Conservation (phyloP, 2,888 invertebrate species). For the Byasa hedistus region DNA sequence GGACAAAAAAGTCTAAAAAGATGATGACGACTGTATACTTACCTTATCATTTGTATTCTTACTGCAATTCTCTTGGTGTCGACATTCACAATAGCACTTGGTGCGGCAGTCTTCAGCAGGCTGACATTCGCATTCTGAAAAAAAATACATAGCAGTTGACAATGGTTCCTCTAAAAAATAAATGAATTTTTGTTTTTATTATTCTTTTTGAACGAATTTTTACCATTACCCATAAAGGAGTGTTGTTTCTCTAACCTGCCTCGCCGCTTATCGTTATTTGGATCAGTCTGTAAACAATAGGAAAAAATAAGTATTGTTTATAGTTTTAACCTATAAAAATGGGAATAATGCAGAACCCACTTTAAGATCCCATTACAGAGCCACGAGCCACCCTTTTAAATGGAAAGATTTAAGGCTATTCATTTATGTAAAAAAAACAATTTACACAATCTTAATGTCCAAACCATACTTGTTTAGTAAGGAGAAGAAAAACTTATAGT, state of each 20-base stretch:
- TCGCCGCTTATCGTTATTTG: slow-evolving; percentile 58
- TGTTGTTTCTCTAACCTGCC: slow-evolving; percentile 72
- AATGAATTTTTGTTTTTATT: background rate
- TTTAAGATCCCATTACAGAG: too few relatives aligned
- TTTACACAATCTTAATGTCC: too few relatives aligned
- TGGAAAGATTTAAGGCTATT: too few relatives aligned
- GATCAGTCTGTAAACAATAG: slow-evolving; percentile 48
- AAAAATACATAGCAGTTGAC: background rate
- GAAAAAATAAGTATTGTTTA: background rate
- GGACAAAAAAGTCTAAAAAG: too few relatives aligned
- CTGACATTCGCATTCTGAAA: slow-evolving; percentile 58
- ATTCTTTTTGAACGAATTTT: slow-evolving; percentile 29
- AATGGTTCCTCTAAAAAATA: background rate
- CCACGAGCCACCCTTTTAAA: too few relatives aligned
- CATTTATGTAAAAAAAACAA: too few relatives aligned
- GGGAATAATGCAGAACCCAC: too few relatives aligned
- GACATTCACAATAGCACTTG: slow-evolving; percentile 59
- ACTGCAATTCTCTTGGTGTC: slow-evolving; percentile 43
- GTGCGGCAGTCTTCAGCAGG: slow-evolving; percentile 47
- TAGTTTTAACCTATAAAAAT: too few relatives aligned
- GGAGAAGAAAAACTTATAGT: too few relatives aligned
- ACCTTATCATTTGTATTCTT: slow-evolving; percentile 47
- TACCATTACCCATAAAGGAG: slow-evolving; percentile 68
- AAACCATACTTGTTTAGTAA: too few relatives aligned
- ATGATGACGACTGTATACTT: slow-evolving; percentile 1